phyloP scores from a whole-genome alignment of 1,140 invertebrate species.

The Penaeus japonicus region DNA sequence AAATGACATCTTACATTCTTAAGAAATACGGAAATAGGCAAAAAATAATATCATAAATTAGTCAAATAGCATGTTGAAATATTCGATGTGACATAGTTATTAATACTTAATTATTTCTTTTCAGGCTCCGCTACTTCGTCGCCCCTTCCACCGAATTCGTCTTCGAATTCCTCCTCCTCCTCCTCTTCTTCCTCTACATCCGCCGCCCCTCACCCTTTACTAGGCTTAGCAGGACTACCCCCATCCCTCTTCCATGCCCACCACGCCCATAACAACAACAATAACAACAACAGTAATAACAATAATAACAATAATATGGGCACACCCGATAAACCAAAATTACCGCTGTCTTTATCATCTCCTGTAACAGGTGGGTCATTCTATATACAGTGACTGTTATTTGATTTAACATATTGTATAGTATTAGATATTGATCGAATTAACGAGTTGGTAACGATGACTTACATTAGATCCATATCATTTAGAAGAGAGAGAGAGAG shows the following conservation, averaged over 20 bases:
- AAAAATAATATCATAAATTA: no score
- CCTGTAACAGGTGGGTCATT: conserved; percentile 48
- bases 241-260: conserved; percentile 55
- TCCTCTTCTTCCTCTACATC: conserved; percentile 52
- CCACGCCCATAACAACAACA: conserved; percentile 54
- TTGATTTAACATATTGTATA: neutral
- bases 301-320: conserved; percentile 41
- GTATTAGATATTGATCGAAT: no score
- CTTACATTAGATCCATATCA: no score
- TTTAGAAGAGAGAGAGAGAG: no score
- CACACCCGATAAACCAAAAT: conserved; percentile 39
- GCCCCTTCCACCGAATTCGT: conserved; percentile 43
- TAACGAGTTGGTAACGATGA: no score
- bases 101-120: neutral
- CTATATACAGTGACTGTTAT: no score
- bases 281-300: conserved; percentile 53
- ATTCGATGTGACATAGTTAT: no score
- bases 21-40: no score
- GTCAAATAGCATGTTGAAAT: no score
- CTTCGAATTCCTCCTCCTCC: conserved; percentile 39
- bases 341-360: conserved; percentile 43
- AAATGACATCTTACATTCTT: no score
- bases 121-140: conserved; percentile 52
- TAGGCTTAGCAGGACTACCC: conserved; percentile 52
- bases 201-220: conserved; percentile 49